These are phyloP conservation scores for Lapara coniferarum DNA, from an alignment of 2,888 invertebrate genomes.

Conservation along the genomic window DNA sequence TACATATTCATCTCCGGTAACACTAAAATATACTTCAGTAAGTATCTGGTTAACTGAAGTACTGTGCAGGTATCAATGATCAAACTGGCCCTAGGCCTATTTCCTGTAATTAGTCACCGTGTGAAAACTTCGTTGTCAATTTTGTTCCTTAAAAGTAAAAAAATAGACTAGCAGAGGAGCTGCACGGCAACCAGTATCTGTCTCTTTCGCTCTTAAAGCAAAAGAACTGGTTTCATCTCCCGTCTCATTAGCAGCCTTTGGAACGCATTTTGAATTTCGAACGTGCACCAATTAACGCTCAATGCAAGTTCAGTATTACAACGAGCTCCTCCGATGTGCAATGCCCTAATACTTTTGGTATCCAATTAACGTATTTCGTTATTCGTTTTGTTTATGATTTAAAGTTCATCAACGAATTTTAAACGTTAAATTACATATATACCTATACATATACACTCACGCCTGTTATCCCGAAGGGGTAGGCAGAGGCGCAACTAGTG, in stretches of 20 bases:
- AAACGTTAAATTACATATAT: too few species aligned
- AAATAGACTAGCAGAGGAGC: background rate
- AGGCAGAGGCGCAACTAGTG: too few species aligned
- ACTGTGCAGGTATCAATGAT: too few species aligned
- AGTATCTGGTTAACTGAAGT: too few species aligned
- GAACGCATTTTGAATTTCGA: slow-evolving; percentile 6
- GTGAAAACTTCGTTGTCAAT: background rate
- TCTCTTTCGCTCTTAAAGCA: background rate
- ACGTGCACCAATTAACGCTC: slow-evolving; percentile 15
- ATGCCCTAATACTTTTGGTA: slow-evolving; percentile 6
- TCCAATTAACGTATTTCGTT: slow-evolving; percentile 16
- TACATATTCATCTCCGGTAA: too few species aligned
- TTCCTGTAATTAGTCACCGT: too few species aligned
- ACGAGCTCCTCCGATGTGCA: slow-evolving; percentile 11
- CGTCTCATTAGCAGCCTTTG: background rate
- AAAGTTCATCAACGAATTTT: too few species aligned
- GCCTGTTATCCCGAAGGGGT: too few species aligned
- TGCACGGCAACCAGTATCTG: background rate
- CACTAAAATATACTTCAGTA: too few species aligned
- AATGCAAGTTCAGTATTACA: slow-evolving; percentile 13
- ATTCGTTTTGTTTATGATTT: background rate
- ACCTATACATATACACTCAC: too few species aligned
- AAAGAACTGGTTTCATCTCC: background rate
- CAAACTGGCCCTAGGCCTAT: too few species aligned
- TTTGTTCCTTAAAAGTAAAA: background rate